Base-by-base conservation (phyloP, 2,888 invertebrate genomes). In the Colletes collaris region DNA sequence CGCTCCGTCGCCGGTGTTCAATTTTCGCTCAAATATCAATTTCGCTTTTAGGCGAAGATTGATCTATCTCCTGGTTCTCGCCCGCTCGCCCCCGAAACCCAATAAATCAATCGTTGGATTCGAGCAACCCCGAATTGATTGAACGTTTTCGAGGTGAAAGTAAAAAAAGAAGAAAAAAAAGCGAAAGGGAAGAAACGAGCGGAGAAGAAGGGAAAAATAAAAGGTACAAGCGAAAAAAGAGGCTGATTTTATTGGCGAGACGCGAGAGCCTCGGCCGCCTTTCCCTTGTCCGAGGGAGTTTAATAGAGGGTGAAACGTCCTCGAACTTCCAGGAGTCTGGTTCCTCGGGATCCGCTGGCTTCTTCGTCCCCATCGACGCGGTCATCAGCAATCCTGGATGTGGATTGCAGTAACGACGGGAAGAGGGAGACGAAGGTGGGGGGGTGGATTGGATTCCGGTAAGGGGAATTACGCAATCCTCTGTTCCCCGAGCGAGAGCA, bases 271-370 rank as follows among this genome's bases (percentile, higher is more conserved):
- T 72, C 76, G 70, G 75, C 94, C 94, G 94, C 94, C 94, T 94
- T 94, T 94, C 94, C 93, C 94, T 93, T 94, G 94, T 94, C 94
- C 91, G 85, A 88, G 91, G 90, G 90, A 90, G 92, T 91, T 93
- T 93, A 92, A 93, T 92, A 93, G 93, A 92, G 92, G 92, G 92
- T 93, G 92, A 93, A 93, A 92, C 90, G 89, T 89, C 88, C 88
- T 90, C 86, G 83, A 83, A 80, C 85, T 86, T 81, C 84, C 65
- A 65, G 81, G 82, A 71, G 80, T 82, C 77, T 79, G 81, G 88
- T 87, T 86, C 86, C 86, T 79, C 67, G 70, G 77, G 73, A 79
- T 82, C 27, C 80, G 75, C 75, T 63, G 76, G 65, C 70, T 76
- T 77, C 78, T 74, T 81, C 78, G 69, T 82, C 83, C 84, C 77